These are phyloP conservation scores for Coptodon rendalli DNA, from an alignment of 2,113 vertebrate species.

Conservation along the genomic window DNA sequence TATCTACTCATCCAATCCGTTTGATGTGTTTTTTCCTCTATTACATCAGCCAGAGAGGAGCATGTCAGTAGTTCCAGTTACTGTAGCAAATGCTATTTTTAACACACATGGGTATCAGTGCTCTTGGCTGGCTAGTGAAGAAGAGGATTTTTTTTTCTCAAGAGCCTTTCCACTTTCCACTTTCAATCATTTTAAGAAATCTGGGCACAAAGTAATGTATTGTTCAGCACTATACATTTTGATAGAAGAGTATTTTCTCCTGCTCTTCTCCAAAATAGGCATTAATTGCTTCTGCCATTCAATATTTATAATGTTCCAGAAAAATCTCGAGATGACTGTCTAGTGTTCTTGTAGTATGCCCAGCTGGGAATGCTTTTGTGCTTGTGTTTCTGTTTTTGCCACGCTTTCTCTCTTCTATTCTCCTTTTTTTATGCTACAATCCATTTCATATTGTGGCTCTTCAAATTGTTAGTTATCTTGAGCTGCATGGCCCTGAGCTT, in stretches of 20 bases:
- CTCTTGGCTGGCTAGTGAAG: neutral
- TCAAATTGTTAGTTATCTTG: neutral
- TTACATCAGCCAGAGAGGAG: neutral
- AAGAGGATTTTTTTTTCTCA: neutral
- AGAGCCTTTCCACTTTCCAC: neutral
- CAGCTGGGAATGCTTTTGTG: neutral
- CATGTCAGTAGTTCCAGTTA: neutral
- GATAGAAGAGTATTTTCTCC: neutral
- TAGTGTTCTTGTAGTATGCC: neutral
- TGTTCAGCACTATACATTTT: neutral
- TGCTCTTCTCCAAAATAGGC: slow-evolving; percentile 5
- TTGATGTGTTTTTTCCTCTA: neutral
- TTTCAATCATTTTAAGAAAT: neutral
- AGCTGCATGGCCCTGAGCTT: neutral
- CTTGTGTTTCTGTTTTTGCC: neutral
- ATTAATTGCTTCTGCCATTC: slow-evolving; percentile 22
- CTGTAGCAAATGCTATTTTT: neutral
- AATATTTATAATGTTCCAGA: slow-evolving; percentile 30
- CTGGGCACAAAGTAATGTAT: slow-evolving; percentile 4
- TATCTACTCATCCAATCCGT: neutral
- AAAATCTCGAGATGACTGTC: neutral
- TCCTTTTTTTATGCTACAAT: neutral
- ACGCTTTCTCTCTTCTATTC: neutral
- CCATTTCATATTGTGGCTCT: neutral
- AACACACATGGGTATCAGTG: neutral